A percentile compares a stretch with the other conserved stretches of the same genome.
Evolutionary conservation across 2,888 invertebrate species (phyloP).

Genomic region (Shargacucullia verbasci): DNA sequence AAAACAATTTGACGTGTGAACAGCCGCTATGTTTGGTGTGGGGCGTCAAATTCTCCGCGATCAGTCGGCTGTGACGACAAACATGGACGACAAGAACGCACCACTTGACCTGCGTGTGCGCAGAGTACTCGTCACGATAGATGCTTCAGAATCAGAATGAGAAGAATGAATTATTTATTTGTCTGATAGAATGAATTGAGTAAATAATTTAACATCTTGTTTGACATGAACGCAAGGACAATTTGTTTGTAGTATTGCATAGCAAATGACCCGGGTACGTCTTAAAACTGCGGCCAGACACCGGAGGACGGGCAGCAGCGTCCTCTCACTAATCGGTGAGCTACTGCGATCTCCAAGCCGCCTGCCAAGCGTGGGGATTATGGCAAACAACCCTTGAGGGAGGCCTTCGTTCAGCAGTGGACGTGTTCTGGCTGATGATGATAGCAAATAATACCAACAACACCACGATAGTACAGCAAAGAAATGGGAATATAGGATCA

Average conservation of each 20-base stretch:
- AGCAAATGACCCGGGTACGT: no score
- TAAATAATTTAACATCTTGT: slow-evolving; percentile 24
- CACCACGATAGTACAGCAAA: no score
- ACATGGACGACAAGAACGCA: slow-evolving; percentile 33
- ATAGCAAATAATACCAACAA: no score
- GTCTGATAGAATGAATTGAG: slow-evolving; percentile 10
- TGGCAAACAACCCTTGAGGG: no score
- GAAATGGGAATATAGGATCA: no score
- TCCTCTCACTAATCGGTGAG: no score
- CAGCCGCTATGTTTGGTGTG: slow-evolving; percentile 27
- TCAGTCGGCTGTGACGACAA: slow-evolving; percentile 57
- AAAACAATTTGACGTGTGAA: slow-evolving; percentile 28
- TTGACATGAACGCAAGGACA: slow-evolving; percentile 12
- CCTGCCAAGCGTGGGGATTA: no score
- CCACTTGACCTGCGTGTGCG: slow-evolving; percentile 56
- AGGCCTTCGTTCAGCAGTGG: no score
- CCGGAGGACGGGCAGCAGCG: no score
- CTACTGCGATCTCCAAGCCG: no score
- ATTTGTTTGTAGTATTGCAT: background rate
- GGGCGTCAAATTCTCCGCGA: slow-evolving; percentile 53
- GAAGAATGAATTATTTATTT: slow-evolving; percentile 16
- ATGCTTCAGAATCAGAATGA: slow-evolving; percentile 26
- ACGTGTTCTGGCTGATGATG: no score
- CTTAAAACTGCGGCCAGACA: no score
- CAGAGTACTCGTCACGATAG: slow-evolving; percentile 7